Base-by-base conservation (phyloP, 2,888 invertebrate species). In the Trimorus sp. region DNA sequence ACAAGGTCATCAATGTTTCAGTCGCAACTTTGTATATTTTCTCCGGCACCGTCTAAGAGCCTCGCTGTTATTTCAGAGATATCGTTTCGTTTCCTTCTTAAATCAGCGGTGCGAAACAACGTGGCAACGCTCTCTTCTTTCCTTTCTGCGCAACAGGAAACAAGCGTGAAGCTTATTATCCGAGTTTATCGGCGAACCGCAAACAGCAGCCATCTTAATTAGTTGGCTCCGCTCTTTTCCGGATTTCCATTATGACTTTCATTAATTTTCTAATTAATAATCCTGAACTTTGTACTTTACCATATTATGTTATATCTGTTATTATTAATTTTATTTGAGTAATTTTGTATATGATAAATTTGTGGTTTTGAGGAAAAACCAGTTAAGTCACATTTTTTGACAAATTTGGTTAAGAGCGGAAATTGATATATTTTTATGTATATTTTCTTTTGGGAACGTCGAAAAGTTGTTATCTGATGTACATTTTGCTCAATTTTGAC, bases 181-280 rank as follows among this genome's bases (percentile, higher is more conserved):
- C 73, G 70, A 80, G 79, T 79, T 83, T 80, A 81, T 83, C 79
- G 79, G 79, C 79, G 81, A 83, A 82, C 78, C 83, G 81, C 81
- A 77, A 83, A 79, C 83, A 76, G 69, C 80, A 81, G 83, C 81
- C 79, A 79, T 81, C 81, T 79, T 83, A 81, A 81, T 83, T 83
- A 83, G 79, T 74, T 78, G 69, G 70, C 71, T 83, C 75, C 62
- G 65, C 63, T 81, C 68, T 78, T 78, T 80, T 81, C 78, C 83
- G 75, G 68, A 75, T 80, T 76, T 81, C 68, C 78, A 82, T 81
- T 69, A 75, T 81, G 81, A 81, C 76, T 79, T 79, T 75, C 74
- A 79, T 58, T 75, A n/a, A n/a, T n/a, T n/a, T n/a, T n/a, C n/a
- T n/a, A n/a, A n/a, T n/a, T n/a, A n/a, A n/a, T n/a, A n/a, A n/a